Base-by-base conservation (phyloP, 2,888 invertebrate genomes). In the Eupithecia pulchellata region DNA sequence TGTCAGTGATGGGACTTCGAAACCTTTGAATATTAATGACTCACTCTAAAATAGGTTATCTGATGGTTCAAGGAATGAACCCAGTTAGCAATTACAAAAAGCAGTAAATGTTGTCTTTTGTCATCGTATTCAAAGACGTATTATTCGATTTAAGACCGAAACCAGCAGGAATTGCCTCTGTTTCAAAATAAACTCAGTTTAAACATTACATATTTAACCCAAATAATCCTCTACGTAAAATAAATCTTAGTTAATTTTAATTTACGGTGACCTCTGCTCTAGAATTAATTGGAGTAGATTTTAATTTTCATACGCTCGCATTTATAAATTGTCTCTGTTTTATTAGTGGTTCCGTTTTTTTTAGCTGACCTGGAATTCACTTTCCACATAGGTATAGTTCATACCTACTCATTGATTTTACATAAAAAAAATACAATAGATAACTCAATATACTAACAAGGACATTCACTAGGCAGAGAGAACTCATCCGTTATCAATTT, bases 1-100 rank as follows among this genome's bases (percentile, higher is more conserved):
- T 86, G 87, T 84, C 84, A 85, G 84, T 84, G 82, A 84, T 81
- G 82, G 81, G 81, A 81, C 83, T 81, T 78, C 80, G 78, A 87
- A 75, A 84, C 86, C 82, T 85, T 88, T 89, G 86, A 91, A 90
- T 90, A 88, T 89, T 89, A 89, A 91, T 88, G 82, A 84, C 55
- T 67, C 77, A 79, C 78, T 77, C 80, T 84, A 80, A 83, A 88
- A 84, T 81, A 84, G 61, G 83, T 83, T 86, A 84, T 85, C 87
- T 87, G 85, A 86, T 85, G 77, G 64, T 39, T 70, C 71, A 69
- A 68, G 72, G 66, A 76, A 70, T 72, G 69, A 70, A 71, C 69
- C 75, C 76, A 77, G 76, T 76, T 71, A 74, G 67, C 73, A 76
- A 76, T 77, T 76, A 73, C 6, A 66, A 39, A 60, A 66, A 66